These are phyloP conservation scores for Cephus spinipes DNA, from an alignment of 2,888 invertebrate genomes.

Conservation along the genomic window DNA sequence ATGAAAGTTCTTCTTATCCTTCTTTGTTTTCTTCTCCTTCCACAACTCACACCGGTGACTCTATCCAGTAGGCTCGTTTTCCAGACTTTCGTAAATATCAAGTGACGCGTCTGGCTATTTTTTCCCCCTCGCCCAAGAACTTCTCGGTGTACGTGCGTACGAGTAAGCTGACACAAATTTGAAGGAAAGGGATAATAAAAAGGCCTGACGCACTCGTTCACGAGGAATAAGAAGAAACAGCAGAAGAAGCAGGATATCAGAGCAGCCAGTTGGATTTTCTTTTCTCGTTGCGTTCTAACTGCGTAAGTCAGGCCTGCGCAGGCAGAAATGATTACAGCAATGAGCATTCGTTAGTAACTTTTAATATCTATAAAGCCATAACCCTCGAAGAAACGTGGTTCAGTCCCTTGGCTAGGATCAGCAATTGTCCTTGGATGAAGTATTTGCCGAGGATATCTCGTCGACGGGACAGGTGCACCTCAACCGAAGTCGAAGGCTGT, in stretches of 20 bases:
- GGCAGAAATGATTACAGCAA: too few relatives aligned
- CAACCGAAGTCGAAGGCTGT: too few relatives aligned
- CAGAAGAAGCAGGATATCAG: background rate
- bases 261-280: too few relatives aligned
- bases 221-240: background rate
- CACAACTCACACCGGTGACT: constrained; percentile 30
- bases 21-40: constrained; percentile 2
- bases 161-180: background rate
- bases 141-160: background rate
- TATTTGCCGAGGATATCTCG: too few relatives aligned
- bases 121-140: background rate
- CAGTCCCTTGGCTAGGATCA: too few relatives aligned
- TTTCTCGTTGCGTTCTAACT: too few relatives aligned
- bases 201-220: background rate
- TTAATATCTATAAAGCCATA: too few relatives aligned
- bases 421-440: too few relatives aligned
- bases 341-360: too few relatives aligned
- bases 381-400: too few relatives aligned
- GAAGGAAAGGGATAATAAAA: background rate
- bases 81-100: constrained; percentile 1
- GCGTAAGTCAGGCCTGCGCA: too few relatives aligned
- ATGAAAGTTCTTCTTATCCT: constrained; percentile 1
- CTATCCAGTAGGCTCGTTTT: background rate
- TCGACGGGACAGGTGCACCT: too few relatives aligned
- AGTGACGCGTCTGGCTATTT: constrained; percentile 6